Evolutionary conservation across 2,888 invertebrate species (phyloP).

Genomic region (Harmothoe impar): DNA sequence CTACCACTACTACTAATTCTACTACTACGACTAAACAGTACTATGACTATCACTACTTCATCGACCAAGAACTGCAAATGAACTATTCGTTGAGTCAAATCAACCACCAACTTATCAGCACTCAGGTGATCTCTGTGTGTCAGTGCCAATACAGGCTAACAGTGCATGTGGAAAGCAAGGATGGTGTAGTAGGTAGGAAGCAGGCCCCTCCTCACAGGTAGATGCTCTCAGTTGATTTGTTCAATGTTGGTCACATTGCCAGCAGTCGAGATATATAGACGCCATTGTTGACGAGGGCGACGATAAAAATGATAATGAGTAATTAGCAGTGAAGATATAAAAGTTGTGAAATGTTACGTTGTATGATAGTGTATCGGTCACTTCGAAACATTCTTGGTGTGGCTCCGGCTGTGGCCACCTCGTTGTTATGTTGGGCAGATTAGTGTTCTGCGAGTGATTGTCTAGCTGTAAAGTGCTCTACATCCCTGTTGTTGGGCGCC

Average conservation of each 20-base stretch:
- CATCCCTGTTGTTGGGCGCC: constrained; percentile 42
- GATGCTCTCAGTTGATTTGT: constrained; percentile 37
- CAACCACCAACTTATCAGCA: constrained; percentile 37
- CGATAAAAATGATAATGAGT: constrained; percentile 24
- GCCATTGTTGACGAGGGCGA: constrained; percentile 8
- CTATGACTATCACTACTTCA: not conserved
- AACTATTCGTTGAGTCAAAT: constrained; percentile 38
- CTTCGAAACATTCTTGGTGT: constrained; percentile 59
- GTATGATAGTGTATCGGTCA: constrained; percentile 60
- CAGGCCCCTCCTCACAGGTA: constrained; percentile 6
- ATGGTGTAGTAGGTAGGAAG: constrained; percentile 32
- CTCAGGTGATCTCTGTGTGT: constrained; percentile 34
- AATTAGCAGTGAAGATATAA: constrained; percentile 50
- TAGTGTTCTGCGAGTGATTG: constrained; percentile 49
- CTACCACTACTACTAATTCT: constrained; percentile 44
- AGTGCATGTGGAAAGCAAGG: not conserved
- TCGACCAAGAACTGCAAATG: constrained; percentile 45
- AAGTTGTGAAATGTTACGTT: constrained; percentile 53
- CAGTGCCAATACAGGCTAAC: constrained; percentile 19
- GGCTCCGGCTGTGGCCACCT: constrained; percentile 44
- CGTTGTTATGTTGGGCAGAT: constrained; percentile 48
- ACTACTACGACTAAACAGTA: not conserved
- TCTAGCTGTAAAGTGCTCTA: constrained; percentile 51
- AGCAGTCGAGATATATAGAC: not conserved
- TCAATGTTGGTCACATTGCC: not conserved